Percentiles rank a stretch among this genome's conserved stretches.
Evolutionary conservation across 2,888 invertebrate genomes (phyloP).

Genomic region (Habroteleia sp.): DNA sequence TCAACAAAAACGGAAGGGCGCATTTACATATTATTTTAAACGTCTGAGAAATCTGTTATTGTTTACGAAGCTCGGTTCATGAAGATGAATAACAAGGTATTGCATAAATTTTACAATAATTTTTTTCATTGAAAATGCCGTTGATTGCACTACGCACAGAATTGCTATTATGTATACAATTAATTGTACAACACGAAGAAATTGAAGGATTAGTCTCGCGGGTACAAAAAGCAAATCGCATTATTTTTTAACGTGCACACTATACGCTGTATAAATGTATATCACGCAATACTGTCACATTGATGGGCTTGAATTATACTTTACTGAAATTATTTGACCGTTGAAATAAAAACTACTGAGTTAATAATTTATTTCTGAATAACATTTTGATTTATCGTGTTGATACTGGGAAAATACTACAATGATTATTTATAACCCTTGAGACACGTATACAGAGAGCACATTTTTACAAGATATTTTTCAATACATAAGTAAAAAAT

Average conservation of each 20-base stretch:
- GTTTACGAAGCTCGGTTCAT: conserved; percentile 41
- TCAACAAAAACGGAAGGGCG: conserved; percentile 58
- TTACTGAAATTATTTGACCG: not conserved
- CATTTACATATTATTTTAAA: conserved; percentile 32
- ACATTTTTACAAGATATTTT: conserved; percentile 39
- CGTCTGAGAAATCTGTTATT: conserved; percentile 41
- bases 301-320: not conserved
- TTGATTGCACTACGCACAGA: conserved; percentile 76
- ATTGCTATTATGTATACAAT: conserved; percentile 68
- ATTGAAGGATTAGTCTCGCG: conserved; percentile 62
- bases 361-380: not conserved
- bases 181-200: conserved; percentile 69
- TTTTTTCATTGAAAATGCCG: conserved; percentile 69
- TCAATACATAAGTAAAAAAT: not conserved
- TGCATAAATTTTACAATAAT: conserved; percentile 66
- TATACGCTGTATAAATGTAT: not conserved
- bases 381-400: conserved; percentile 31
- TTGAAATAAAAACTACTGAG: conserved; percentile 1
- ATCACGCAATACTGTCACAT: conserved; percentile 1
- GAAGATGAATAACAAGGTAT: conserved; percentile 45
- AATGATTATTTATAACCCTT: conserved; percentile 8
- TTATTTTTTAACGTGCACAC: conserved; percentile 3
- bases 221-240: conserved; percentile 23
- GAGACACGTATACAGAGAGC: conserved; percentile 34
- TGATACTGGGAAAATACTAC: conserved; percentile 2